Conservation (phyloP, 2,797 vertebrate species). For the Coccyzus lansbergi region DNA sequence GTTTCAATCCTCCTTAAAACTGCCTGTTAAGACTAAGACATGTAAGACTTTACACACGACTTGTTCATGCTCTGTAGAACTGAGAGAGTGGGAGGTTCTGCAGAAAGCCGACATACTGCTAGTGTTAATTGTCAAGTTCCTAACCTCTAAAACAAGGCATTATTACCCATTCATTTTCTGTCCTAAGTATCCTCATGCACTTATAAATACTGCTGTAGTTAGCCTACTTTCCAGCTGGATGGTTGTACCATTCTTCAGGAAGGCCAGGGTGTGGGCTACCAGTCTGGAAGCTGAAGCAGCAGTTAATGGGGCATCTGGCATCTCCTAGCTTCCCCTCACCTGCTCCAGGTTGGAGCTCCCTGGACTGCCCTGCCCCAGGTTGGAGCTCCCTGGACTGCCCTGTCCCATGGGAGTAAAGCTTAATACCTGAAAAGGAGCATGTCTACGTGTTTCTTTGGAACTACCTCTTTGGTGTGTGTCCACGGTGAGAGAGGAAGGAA, state of each 20-base stretch:
- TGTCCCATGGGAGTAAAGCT: not conserved
- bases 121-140: not conserved
- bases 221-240: not conserved
- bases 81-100: not conserved
- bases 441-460: not conserved
- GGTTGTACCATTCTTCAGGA: fast-evolving
- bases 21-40: not conserved
- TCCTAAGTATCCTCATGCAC: not conserved
- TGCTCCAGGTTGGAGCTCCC: not conserved
- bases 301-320: fast-evolving
- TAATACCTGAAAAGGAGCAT: not conserved
- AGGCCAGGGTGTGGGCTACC: not conserved
- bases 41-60: not conserved
- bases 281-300: not conserved
- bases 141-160: not conserved
- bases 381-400: not conserved
- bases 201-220: not conserved
- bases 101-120: fast-evolving
- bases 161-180: not conserved
- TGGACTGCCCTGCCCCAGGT: not conserved
- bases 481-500: not conserved
- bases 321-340: not conserved
- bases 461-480: too few species aligned
- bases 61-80: not conserved
- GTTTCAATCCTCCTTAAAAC: not conserved